Base-by-base conservation (phyloP, 2,113 vertebrate species). In the Muscicapa adusta region DNA sequence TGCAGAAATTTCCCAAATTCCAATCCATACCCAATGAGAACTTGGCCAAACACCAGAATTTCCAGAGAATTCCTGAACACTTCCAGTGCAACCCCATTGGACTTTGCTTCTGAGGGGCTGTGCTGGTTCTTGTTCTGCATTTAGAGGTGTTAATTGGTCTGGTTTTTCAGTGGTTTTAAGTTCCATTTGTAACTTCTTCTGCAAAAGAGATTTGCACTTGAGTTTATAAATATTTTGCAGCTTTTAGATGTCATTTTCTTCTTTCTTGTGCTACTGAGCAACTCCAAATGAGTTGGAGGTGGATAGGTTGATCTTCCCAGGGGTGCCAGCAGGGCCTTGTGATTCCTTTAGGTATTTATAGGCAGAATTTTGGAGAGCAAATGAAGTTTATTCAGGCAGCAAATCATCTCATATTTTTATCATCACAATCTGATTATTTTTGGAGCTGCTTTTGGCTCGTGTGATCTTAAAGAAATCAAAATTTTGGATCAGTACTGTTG, bases 1-100 rank as follows among this genome's bases (percentile, higher is more conserved):
- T 18, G 34, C 81, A 98, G 97, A 92, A 97, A 97, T 80, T 58
- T 92, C 9, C 91, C 87, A 42, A 77, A 81, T 23, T 89, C 80
- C 65, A 76, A 48, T 80, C 40, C 89, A 89, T 28, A 34, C 53
- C 12, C 89, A 88, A 63, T 93, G 97, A 95, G 78, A 97, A 93
- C 71, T 87, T 87, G 72, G 73, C 93, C 71, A 81, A 94, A 54
- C 71, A 63, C 24, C 88, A 76, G n/a, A 34, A 93, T n/a, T 98
- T 97, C 86, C 95, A 84, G 65, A 83, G 70, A 40, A 63, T 97
- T 71, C 95, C 93, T 36, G 81, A 85, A 18, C 53, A 5, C 14
- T 97, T 96, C 38, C 80, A 91, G 2, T 65, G 29, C 29, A 76
- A 79, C 43, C 65, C 91, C 2, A 7, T 40, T 20, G 87, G 83